A percentile compares a stretch with the other conserved stretches of the same genome.
These are phyloP conservation scores for Drosophila kokeensis DNA, from an alignment of 2,888 invertebrate species.

Conservation along the genomic window DNA sequence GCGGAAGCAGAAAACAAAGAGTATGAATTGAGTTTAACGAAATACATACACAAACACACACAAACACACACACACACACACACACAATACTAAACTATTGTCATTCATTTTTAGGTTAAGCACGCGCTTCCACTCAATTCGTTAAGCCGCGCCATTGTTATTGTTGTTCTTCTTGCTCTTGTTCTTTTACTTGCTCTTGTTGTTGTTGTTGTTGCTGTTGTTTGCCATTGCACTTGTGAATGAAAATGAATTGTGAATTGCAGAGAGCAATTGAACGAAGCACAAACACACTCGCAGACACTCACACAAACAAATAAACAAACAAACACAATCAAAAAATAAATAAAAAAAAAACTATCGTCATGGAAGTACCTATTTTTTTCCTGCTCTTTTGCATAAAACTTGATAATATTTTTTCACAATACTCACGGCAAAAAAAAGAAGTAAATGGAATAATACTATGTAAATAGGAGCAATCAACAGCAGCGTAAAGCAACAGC, in stretches of 20 bases:
- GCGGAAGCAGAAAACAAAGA: conserved; percentile 66
- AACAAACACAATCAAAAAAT: conserved; percentile 4
- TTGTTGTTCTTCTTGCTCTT: conserved; percentile 33
- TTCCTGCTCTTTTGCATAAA: neutral
- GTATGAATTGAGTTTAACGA: conserved; percentile 64
- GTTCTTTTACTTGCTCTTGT: conserved; percentile 13
- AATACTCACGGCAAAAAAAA: conserved; percentile 11
- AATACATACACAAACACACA: conserved; percentile 22
- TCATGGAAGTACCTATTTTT: neutral
- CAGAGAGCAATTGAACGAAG: conserved; percentile 46
- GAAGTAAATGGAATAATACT: neutral
- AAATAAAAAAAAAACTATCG: conserved; percentile 11
- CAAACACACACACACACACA: conserved; percentile 4
- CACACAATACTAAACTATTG: conserved; percentile 42
- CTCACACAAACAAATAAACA: conserved; percentile 8
- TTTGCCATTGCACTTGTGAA: conserved; percentile 53
- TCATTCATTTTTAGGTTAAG: conserved; percentile 75
- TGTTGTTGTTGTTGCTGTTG: conserved; percentile 32
- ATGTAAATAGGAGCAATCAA: conserved; percentile 43
- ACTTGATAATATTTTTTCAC: conserved; percentile 24
- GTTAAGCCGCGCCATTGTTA: conserved; percentile 55
- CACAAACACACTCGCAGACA: conserved; percentile 9
- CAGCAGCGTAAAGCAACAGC: conserved; percentile 53
- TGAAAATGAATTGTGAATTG: conserved; percentile 53
- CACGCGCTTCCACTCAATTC: conserved; percentile 74